Percentiles rank a stretch among this genome's conserved stretches.
These are phyloP conservation scores for Ericerus pela DNA, from an alignment of 1,140 invertebrate species.

Conservation along the genomic window DNA sequence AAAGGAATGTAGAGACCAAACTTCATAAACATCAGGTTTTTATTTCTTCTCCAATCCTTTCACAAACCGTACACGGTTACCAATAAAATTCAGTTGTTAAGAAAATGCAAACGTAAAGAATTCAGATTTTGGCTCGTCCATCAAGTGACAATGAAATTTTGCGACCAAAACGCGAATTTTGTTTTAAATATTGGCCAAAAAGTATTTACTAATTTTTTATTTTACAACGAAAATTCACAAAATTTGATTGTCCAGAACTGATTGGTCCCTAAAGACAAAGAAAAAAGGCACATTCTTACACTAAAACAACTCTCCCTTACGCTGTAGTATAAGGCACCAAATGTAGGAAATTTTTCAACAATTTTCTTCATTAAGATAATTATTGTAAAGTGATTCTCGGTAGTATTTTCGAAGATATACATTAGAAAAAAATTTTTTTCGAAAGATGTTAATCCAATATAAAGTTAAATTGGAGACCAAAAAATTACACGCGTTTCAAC, in stretches of 20 bases:
- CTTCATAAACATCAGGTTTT: too few species aligned
- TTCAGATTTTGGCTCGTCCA: background rate
- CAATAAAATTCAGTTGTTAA: background rate
- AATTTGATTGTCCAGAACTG: too few species aligned
- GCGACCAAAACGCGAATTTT: background rate
- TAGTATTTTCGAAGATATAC: background rate
- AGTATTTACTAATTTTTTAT: background rate
- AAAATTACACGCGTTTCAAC: background rate
- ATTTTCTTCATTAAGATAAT: too few species aligned
- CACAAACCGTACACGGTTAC: too few species aligned
- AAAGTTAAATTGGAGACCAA: background rate
- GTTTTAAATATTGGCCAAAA: background rate
- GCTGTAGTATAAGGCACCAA: conserved; percentile 1
- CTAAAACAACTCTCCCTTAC: background rate
- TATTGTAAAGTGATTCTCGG: too few species aligned
- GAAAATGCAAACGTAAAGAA: background rate
- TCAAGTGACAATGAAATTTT: background rate
- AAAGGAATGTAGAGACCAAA: background rate
- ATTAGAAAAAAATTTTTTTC: background rate
- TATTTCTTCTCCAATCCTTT: too few species aligned
- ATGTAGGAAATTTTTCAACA: too few species aligned
- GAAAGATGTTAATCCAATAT: background rate
- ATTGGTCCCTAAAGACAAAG: conserved; percentile 2
- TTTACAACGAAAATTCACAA: background rate
- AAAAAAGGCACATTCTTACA: background rate